Base-by-base conservation (phyloP, 2,797 vertebrate genomes). In the Periparus ater region DNA sequence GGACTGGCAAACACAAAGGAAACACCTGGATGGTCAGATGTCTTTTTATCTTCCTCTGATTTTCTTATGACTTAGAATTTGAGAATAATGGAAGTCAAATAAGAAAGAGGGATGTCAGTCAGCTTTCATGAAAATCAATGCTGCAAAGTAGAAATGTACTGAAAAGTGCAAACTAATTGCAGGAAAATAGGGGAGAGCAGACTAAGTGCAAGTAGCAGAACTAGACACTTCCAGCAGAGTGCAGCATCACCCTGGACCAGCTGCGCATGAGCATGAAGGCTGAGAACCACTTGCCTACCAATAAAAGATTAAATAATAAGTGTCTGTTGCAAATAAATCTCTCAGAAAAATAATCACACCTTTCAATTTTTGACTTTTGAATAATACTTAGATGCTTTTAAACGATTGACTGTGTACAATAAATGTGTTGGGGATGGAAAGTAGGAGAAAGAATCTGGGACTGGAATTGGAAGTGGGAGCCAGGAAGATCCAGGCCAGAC, bases 161-260 rank as follows among this genome's bases (percentile, higher is more conserved):
- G 72, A 55, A 84, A 72, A 88, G 13, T n/a, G 27, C 29, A 66
- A 65, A 66, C 15, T 34, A 51, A 51, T 38, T 32, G 15, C 45
- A 30, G 40, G 36, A 68, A 89, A 83, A 74, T 1, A 58, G 3
- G 18, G 34, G 15, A 45, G 11, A 26, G 47, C 17, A 44, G 38
- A 57, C 38, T 36, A 1, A 72, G 14, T 16, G 8, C 21, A 18
- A 12, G 38, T 63, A 89, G 65, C 29, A 12, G 57, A 82, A 47
- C 91, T 82, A 6, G 29, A 65, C 5, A 2, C 7, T 21, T 86
- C 98, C 98, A 97, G 96, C 81, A 98, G 97, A 94, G 97, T 82
- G 97, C 91, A 91, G 94, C 80, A 96, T 72, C 51, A 45, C 72
- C 89, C 80, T 85, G 71, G 48, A 62, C 1, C 65, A 90, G 32